Evolutionary conservation across 2,888 invertebrate genomes (phyloP).

Genomic region (Andrena hattorfiana): DNA sequence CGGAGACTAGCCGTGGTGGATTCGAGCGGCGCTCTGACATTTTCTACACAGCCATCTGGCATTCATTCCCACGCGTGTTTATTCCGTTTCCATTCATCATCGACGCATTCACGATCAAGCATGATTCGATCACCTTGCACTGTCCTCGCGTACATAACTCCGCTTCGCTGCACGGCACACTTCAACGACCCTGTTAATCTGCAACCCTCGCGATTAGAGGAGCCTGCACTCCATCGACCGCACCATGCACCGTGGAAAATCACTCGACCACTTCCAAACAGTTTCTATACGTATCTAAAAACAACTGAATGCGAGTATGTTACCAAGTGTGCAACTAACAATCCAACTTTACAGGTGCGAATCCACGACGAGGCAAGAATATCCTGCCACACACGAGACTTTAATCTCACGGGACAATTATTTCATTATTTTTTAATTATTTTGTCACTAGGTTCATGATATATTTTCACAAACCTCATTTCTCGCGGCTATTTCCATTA

Average conservation of each 20-base stretch:
- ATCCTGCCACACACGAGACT: too few relatives aligned
- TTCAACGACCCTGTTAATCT: constrained; percentile 55
- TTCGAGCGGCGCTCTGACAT: constrained; percentile 44
- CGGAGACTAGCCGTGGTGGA: background rate
- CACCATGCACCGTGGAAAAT: background rate
- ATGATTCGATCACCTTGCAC: constrained; percentile 71
- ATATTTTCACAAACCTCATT: too few relatives aligned
- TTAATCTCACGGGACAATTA: too few relatives aligned
- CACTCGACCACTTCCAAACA: background rate
- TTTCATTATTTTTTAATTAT: too few relatives aligned
- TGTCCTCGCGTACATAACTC: constrained; percentile 46
- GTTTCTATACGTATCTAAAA: background rate
- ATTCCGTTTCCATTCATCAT: constrained; percentile 44
- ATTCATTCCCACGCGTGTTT: constrained; percentile 25
- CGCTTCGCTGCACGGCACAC: constrained; percentile 67
- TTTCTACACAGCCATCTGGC: constrained; percentile 20
- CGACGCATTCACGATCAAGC: constrained; percentile 61
- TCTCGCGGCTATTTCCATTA: too few relatives aligned
- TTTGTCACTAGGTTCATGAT: too few relatives aligned
- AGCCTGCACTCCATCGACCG: background rate
- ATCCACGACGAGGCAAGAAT: background rate
- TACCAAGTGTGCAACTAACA: constrained; percentile 43
- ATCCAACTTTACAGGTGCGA: constrained; percentile 11
- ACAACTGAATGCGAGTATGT: background rate
- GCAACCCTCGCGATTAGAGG: constrained; percentile 35